Percentiles rank a stretch among this genome's conserved stretches.
phyloP scores from a whole-genome alignment of 1,140 invertebrate genomes.

The Argopecten irradians region DNA sequence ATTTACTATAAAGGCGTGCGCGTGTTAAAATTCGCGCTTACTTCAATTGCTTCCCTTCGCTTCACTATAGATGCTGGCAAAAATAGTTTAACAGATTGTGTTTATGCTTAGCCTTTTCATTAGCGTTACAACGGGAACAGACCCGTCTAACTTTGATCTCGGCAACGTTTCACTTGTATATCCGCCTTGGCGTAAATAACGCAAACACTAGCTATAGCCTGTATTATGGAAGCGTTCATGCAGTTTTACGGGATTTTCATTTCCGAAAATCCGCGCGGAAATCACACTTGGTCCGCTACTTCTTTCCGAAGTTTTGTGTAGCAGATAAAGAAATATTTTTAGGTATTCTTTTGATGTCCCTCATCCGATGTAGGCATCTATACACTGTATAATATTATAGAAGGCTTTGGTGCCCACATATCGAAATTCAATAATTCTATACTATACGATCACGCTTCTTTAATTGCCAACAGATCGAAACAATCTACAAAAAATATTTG shows the following conservation, averaged over 20 bases:
- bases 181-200: background rate
- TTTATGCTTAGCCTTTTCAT: slow-evolving; percentile 11
- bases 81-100: background rate
- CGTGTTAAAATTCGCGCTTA: background rate
- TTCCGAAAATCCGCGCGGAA: background rate
- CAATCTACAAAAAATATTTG: background rate
- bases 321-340: background rate
- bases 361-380: background rate
- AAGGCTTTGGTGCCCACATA: background rate
- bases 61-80: background rate
- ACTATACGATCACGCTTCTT: background rate
- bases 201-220: background rate
- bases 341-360: background rate
- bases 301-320: background rate
- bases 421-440: background rate
- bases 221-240: background rate
- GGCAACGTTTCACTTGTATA: background rate
- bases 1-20: background rate
- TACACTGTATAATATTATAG: background rate
- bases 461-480: background rate
- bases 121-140: background rate
- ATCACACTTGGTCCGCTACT: background rate
- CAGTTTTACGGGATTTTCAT: background rate
- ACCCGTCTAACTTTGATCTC: background rate
- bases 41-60: background rate